Evolutionary conservation across 2,113 vertebrate genomes (phyloP), one percentile per base, ranked within the genome.

Genomic region (Cephalophus harveyi): DNA sequence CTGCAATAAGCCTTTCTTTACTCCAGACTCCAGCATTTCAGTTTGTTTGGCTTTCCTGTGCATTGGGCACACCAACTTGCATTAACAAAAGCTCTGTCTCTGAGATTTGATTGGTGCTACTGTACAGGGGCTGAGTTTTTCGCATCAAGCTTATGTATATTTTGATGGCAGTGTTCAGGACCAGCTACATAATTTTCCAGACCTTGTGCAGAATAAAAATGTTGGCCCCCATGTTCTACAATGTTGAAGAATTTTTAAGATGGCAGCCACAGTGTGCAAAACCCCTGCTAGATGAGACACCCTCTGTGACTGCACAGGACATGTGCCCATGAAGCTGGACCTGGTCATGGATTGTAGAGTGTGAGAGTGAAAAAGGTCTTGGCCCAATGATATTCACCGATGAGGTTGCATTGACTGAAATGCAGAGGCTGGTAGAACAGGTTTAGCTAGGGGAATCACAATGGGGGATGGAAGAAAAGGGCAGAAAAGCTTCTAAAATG

Each of bases 251-350:
- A 59, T 79, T 62, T 67, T 46, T 40, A n/a, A 55, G 54, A 27
- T 23, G 28, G 9, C 7, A 33, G 9, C 6, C 2, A 3, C 36
- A 33, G n/a, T 48, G 17, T 40, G 23, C 1, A 4, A 50, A 57
- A 54, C 19, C 59, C 62, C 25, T 28, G 17, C 30, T 57, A 3
- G 3, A 59, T 0, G 7, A 67, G 23, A 10, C 21, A 15, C 3
- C 10, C 10, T 55, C 4, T 17, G 40, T 50, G 60, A 40, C 6
- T 11, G 2, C 43, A 3, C 27, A 10, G 14, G 33, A 28, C 52
- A 1, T 0, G 0, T 11, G 50, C 0, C 33, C 17, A 10, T 2
- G 36, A 17, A 13, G 59, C 17, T 9, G 13, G 14, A 50, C 28
- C 5, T 5, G 50, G 74, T 54, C 71, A 17, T 0, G 6, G 16